These are phyloP conservation scores for Ochropleura leucogaster DNA, from an alignment of 2,888 invertebrate genomes.

Conservation along the genomic window DNA sequence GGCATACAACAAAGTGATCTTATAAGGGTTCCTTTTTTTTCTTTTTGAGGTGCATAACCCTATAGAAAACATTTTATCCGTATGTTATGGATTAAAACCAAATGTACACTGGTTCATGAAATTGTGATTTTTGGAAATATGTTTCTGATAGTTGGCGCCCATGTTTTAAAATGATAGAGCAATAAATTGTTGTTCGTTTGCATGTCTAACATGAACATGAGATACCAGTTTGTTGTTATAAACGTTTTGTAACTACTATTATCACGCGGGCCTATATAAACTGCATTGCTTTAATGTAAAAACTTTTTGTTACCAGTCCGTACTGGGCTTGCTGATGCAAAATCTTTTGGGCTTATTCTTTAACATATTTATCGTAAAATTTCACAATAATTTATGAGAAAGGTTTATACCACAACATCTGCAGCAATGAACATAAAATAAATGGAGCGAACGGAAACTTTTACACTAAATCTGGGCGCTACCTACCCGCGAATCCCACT, in stretches of 20 bases:
- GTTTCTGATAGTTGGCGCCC: constrained; percentile 4
- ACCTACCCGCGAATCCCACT: constrained; percentile 60
- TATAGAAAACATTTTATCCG: background rate
- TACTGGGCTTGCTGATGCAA: background rate
- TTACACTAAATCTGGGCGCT: constrained; percentile 52
- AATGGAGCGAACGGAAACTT: constrained; percentile 55
- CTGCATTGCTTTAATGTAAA: background rate
- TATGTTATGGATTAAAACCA: background rate
- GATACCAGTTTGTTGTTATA: background rate
- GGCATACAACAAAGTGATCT: too few relatives aligned
- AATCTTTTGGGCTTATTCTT: constrained; percentile 19
- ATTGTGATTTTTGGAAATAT: constrained; percentile 1
- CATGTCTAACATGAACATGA: constrained; percentile 15
- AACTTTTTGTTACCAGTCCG: background rate
- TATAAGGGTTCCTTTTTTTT: too few relatives aligned
- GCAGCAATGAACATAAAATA: constrained; percentile 58
- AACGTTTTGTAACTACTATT: background rate
- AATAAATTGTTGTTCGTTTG: constrained; percentile 15
- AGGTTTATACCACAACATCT: constrained; percentile 44
- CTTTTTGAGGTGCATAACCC: too few relatives aligned
- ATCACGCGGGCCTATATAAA: background rate
- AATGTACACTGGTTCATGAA: constrained; percentile 2
- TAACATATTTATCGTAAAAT: constrained; percentile 20
- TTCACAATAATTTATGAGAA: constrained; percentile 40
- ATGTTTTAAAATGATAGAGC: background rate